Evolutionary conservation across 2,113 vertebrate genomes (phyloP), one percentile per base, ranked within the genome.

Genomic region (Alligator mississippiensis): DNA sequence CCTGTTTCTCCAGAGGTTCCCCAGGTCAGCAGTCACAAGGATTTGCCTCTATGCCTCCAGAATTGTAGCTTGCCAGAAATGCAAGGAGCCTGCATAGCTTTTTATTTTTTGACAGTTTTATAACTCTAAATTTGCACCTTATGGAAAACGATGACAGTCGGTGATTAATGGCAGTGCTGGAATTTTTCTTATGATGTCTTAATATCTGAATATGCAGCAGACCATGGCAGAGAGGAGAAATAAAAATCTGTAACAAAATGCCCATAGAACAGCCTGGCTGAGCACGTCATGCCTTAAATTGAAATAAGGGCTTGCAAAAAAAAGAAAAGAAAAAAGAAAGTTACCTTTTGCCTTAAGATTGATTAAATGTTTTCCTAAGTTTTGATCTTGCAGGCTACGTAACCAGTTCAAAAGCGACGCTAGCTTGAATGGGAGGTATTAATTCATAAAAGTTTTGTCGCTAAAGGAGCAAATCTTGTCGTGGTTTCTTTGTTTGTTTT

Each of bases 121-220:
- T 91, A 92, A 90, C 95, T 92, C 88, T 90, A 91, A 92, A 95
- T 97, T 96, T 96, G 90, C 96, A 90, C 96, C 95, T 96, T 95
- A 77, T 96, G 96, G 95, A 72, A 72, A 90, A 78, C 21, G 3
- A 9, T 86, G 96, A 94, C 92, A 92, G 83, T 88, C 77, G 7
- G 21, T 92, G 95, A 96, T 96, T 87, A 91, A 95, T 95, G 80
- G 90, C 96, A 27, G 0, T 4, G 81, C 21, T 95, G 94, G 96
- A 96, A 95, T 96, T 95, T 90, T 96, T 78, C 87, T 90, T 86
- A 70, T 54, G 94, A 96, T 94, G 96, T 96, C 95, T 96, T 82
- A 95, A 97, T 95, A 92, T 66, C 83, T 8, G 3, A 89, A 89
- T 9, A 4, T 21, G 66, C 27, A 94, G 83, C 90, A 72, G 90